A percentile compares a stretch with the other conserved stretches of the same genome.
Conservation (phyloP, 2,888 invertebrate genomes). For the Pseudococcus longispinus region DNA sequence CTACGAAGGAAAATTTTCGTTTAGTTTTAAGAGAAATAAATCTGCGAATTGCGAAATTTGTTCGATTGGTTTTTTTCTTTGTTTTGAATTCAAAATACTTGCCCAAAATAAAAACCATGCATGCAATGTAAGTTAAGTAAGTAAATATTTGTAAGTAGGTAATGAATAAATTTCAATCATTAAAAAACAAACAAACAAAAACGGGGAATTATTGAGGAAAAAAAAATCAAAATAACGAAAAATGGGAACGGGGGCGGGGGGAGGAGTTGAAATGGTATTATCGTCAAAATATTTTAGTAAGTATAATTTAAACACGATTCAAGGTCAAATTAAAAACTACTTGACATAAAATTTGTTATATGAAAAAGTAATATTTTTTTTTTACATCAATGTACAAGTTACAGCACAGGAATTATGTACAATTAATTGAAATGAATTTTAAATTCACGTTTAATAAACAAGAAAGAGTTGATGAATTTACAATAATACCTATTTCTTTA, state of each 20-base stretch:
- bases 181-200: not conserved
- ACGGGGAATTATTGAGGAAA: not conserved
- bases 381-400: constrained; percentile 39
- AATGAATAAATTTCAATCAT: not conserved
- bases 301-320: constrained; percentile 7
- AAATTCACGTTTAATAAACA: constrained; percentile 14
- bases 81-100: not conserved
- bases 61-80: not conserved
- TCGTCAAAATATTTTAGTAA: not conserved
- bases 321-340: constrained; percentile 8
- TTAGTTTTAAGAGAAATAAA: not conserved
- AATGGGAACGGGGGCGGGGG: not conserved
- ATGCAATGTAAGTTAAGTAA: not conserved
- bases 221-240: not conserved
- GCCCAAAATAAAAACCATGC: not conserved
- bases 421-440: constrained; percentile 17
- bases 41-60: not conserved
- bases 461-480: not conserved
- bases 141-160: not conserved
- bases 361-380: not conserved
- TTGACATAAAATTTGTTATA: not conserved
- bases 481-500: not conserved
- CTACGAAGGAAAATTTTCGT: not conserved
- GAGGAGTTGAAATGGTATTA: not conserved
- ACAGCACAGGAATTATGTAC: constrained; percentile 31